phyloP scores from a whole-genome alignment of 2,113 vertebrate species.

The Prochilodus magdalenae region DNA sequence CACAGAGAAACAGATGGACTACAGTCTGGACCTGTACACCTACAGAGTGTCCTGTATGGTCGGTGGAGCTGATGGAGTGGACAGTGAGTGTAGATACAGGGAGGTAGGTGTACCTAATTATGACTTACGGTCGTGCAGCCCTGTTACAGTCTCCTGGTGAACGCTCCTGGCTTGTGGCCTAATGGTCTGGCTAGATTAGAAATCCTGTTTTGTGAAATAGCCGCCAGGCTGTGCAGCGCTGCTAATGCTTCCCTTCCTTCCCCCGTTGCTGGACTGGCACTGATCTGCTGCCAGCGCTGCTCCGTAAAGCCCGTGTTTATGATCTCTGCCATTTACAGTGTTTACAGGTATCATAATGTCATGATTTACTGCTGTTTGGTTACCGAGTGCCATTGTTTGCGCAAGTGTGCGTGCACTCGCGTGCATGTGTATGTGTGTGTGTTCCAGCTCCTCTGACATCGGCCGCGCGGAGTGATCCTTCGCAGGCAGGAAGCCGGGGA shows the following conservation, averaged over 20 bases:
- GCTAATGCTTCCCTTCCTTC: neutral
- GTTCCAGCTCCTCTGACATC: constrained; percentile 41
- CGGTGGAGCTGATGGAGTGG: too few species aligned
- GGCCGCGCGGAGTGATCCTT: constrained; percentile 52
- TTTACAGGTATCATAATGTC: neutral
- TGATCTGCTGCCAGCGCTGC: neutral
- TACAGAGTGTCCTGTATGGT: too few species aligned
- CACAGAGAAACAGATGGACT: too few species aligned
- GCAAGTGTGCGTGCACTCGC: constrained; percentile 5
- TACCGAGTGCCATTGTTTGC: neutral
- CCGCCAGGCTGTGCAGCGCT: neutral
- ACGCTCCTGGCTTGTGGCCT: too few species aligned
- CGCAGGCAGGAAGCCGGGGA: constrained; percentile 70
- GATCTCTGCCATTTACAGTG: neutral
- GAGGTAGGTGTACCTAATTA: too few species aligned
- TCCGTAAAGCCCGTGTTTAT: neutral
- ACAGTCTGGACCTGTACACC: too few species aligned
- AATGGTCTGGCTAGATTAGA: neutral
- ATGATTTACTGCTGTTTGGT: constrained; percentile 4
- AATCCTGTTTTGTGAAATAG: constrained; percentile 4
- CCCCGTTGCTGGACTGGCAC: neutral
- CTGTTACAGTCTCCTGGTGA: too few species aligned
- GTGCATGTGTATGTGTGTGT: constrained; percentile 38
- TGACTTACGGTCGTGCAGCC: too few species aligned
- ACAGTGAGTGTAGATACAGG: too few species aligned